Evolutionary conservation across 2,888 invertebrate genomes (phyloP).

Genomic region (Adelognathus sp.): DNA sequence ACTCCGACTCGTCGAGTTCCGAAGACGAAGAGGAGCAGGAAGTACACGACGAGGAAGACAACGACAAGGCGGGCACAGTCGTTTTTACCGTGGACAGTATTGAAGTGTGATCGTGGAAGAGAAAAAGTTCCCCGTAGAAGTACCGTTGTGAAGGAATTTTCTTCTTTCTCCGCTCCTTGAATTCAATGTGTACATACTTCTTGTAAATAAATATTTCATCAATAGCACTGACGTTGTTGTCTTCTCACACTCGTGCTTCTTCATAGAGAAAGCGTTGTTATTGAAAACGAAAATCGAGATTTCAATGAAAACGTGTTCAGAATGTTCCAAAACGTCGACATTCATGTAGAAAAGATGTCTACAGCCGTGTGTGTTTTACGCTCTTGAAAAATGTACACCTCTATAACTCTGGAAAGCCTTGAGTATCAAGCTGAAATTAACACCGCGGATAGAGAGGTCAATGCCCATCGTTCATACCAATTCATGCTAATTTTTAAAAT

Average conservation of each 20-base stretch:
- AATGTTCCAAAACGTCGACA: too few species aligned
- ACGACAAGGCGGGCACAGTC: constrained; percentile 83
- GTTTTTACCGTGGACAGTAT: constrained; percentile 81
- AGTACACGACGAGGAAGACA: constrained; percentile 82
- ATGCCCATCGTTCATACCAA: too few species aligned
- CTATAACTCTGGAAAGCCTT: too few species aligned
- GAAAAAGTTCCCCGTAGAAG: constrained; percentile 6
- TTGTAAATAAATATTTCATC: constrained; percentile 36
- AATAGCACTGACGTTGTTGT: neutral
- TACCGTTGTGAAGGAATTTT: neutral
- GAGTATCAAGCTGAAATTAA: too few species aligned
- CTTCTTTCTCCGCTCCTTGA: neutral
- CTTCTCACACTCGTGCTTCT: neutral
- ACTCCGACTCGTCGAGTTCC: constrained; percentile 67
- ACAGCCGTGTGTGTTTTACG: too few species aligned
- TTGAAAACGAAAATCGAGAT: too few species aligned
- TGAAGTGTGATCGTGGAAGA: constrained; percentile 59
- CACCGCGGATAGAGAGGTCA: too few species aligned
- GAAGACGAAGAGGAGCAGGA: constrained; percentile 83
- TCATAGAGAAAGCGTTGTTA: too few species aligned
- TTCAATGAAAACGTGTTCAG: neutral
- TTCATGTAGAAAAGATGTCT: too few species aligned
- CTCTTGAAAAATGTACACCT: too few species aligned
- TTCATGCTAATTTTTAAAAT: too few species aligned
- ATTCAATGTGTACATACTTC: neutral